Evolutionary conservation across 2,888 invertebrate genomes (phyloP).

Genomic region (Hermaeophaga mercurialis): DNA sequence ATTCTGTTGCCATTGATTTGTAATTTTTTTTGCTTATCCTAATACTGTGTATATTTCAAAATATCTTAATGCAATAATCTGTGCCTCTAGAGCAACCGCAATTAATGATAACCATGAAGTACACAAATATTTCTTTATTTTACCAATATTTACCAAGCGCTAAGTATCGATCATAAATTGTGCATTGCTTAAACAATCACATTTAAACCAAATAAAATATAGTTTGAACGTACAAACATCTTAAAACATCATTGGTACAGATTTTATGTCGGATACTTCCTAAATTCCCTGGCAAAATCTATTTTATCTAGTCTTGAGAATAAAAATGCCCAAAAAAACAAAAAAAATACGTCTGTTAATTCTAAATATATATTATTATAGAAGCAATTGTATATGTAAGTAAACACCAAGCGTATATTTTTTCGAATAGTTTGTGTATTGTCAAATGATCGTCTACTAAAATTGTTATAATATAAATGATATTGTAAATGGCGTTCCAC

Average conservation of each 20-base stretch:
- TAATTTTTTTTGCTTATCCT: constrained; percentile 5
- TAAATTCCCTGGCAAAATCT: background rate
- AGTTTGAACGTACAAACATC: background rate
- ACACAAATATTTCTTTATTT: constrained; percentile 1
- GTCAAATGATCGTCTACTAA: constrained; percentile 23
- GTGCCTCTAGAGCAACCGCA: constrained; percentile 28
- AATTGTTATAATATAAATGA: constrained; percentile 9
- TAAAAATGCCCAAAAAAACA: constrained; percentile 5
- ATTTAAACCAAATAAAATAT: background rate
- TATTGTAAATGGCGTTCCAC: constrained; percentile 3
- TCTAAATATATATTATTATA: constrained; percentile 15
- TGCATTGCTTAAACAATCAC: background rate
- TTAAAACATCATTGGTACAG: background rate
- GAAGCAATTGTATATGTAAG: constrained; percentile 20
- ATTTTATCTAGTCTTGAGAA: constrained; percentile 3
- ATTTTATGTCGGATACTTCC: background rate
- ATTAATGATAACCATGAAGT: background rate
- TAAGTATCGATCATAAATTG: background rate
- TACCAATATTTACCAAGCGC: too few species aligned
- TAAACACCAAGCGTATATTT: constrained; percentile 19
- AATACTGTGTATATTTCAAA: constrained; percentile 10
- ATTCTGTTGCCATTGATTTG: constrained; percentile 3
- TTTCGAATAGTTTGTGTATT: constrained; percentile 18
- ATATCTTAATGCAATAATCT: constrained; percentile 31
- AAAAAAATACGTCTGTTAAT: constrained; percentile 9